Base-by-base conservation (phyloP, 2,888 invertebrate genomes). In the Siphlonurus alternatus region DNA sequence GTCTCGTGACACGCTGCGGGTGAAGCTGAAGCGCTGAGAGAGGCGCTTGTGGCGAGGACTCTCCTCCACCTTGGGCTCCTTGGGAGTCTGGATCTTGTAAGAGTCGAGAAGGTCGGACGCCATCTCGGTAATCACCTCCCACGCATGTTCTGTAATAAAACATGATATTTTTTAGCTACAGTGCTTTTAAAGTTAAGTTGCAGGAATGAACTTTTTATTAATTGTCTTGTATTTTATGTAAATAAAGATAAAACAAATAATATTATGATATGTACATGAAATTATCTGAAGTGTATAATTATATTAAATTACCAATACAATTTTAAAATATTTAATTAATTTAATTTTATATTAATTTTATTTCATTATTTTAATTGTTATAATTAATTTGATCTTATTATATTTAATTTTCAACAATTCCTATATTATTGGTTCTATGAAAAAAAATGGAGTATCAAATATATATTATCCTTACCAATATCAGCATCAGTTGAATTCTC, bases 101-200 rank as follows among this genome's bases (percentile, higher is more conserved):
- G 80, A 84, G 77, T 93, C 92, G 60, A 92, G 74, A 59, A 93
- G 77, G 71, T 91, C 90, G 54, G 85, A 83, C 51, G 91, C 85
- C 73, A 85, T 88, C 72, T 92, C 90, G 0, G 82, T 83, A 70
- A 93, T 92, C 2, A 88, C 83, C 65, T 86, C 85, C 93, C 93
- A 93, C 2, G 92, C 92, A 71, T 83, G 81, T 74, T 90, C 91
- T 89, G 76, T 5, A 74, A 74, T 5, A 23, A 61, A 61, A 10
- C 7, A 56, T 18, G 7, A 38, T 38, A 38, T 38, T 38, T 38
- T 38, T 38, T 38, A 38, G 15, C 15, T 38, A 38, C 38, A 38
- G 38, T 15, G 15, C 15, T 38, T 38, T n/a, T n/a, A n/a, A n/a
- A n/a, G n/a, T n/a, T n/a, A n/a, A n/a, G n/a, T n/a, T n/a, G n/a